Evolutionary conservation across 2,888 invertebrate species (phyloP).

Genomic region (Coelinius sp.): DNA sequence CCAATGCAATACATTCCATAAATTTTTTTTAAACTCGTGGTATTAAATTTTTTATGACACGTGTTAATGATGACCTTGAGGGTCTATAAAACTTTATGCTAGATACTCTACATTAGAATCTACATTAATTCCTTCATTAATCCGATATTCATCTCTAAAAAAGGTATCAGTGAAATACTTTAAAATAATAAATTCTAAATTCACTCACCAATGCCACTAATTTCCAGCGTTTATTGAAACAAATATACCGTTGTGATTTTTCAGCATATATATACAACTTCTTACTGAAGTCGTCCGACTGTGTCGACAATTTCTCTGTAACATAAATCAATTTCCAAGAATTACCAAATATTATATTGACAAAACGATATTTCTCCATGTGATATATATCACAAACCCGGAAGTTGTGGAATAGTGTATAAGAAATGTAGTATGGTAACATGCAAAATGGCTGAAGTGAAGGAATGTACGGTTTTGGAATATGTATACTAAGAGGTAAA

Average conservation of each 20-base stretch:
- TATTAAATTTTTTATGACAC: no score
- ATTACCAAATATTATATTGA: not conserved
- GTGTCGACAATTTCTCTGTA: constrained; percentile 80
- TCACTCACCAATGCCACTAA: constrained; percentile 79
- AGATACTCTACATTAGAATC: not conserved
- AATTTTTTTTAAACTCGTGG: no score
- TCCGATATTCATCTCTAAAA: not conserved
- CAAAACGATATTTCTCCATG: not conserved
- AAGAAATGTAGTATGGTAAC: not conserved
- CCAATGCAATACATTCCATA: no score
- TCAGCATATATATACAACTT: constrained; percentile 80
- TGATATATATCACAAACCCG: not conserved
- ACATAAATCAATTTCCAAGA: constrained; percentile 56
- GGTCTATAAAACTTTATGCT: not conserved
- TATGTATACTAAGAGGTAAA: constrained; percentile 38
- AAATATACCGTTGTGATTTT: constrained; percentile 81
- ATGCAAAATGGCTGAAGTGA: constrained; percentile 14
- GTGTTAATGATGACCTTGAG: no score
- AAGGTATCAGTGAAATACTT: not conserved
- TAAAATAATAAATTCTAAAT: constrained; percentile 22
- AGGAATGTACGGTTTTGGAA: constrained; percentile 12
- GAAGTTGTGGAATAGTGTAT: not conserved
- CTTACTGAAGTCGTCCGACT: constrained; percentile 75
- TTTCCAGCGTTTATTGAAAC: constrained; percentile 82
- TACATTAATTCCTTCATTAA: not conserved